phyloP scores from a whole-genome alignment of 2,888 invertebrate genomes.

The Rhamnusium bicolor region DNA sequence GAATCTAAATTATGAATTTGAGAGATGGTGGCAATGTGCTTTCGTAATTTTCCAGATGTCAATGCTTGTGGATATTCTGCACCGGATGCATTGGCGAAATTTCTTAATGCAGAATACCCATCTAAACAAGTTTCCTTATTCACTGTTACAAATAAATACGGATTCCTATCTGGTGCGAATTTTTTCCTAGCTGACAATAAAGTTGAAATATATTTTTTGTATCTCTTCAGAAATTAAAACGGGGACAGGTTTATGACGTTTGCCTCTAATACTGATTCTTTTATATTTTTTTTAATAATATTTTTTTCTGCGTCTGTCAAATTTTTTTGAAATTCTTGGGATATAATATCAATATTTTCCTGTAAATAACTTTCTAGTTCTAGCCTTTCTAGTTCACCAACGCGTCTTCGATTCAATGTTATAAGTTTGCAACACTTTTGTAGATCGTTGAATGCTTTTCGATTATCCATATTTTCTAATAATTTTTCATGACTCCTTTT shows the following conservation, averaged over 20 bases:
- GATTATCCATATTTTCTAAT: too few species aligned
- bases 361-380: not conserved
- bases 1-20: too few species aligned
- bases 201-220: not conserved
- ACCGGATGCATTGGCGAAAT: not conserved
- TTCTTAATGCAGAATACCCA: not conserved
- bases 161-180: too few species aligned
- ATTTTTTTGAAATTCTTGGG: not conserved
- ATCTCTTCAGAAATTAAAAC: not conserved
- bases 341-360: not conserved
- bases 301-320: not conserved
- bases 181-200: not conserved
- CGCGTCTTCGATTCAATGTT: too few species aligned
- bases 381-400: too few species aligned
- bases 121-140: not conserved
- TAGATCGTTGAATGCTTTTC: too few species aligned
- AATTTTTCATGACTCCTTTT: too few species aligned
- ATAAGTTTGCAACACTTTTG: too few species aligned
- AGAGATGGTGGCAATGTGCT: too few species aligned
- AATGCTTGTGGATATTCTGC: not conserved
- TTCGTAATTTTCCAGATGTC: too few species aligned
- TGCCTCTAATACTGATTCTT: not conserved
- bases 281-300: not conserved
- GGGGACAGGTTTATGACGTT: not conserved
- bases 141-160: too few species aligned